phyloP scores from a whole-genome alignment of 37 sponge, comb jelly and placozoan genomes.

The Dysidea cf. avara region DNA sequence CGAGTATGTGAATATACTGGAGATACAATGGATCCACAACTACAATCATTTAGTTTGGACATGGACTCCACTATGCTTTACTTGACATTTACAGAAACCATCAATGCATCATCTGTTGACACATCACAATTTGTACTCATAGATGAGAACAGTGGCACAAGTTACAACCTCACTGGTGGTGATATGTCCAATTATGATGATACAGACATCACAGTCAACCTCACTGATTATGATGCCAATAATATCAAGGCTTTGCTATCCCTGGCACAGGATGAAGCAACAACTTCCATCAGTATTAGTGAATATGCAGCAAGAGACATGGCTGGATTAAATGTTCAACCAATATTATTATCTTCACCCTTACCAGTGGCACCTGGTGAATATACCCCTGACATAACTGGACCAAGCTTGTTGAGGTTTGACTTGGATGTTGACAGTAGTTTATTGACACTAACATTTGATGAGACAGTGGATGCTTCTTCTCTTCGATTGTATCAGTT shows the following conservation, averaged over 20 bases:
- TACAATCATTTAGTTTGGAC: constrained; percentile 55
- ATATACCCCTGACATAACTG: constrained; percentile 56
- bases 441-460: constrained; percentile 69
- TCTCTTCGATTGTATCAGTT: constrained; percentile 49
- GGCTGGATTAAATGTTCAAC: constrained; percentile 40
- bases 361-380: constrained; percentile 1
- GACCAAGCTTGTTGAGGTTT: constrained; percentile 57
- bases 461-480: constrained; percentile 71
- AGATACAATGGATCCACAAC: constrained; percentile 58
- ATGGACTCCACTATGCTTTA: constrained; percentile 59
- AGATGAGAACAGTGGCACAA: constrained; percentile 1
- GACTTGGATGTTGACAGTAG: constrained; percentile 77
- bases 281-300: constrained; percentile 65
- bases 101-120: constrained; percentile 61
- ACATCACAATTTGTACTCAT: constrained; percentile 22
- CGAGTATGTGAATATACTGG: constrained; percentile 32
- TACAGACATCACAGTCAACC: constrained; percentile 38
- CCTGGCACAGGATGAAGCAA: constrained; percentile 40
- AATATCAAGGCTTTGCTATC: constrained; percentile 57
- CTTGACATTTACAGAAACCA: constrained; percentile 86
- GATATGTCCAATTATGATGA: constrained; percentile 27
- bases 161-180: constrained; percentile 58
- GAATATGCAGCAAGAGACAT: constrained; percentile 55
- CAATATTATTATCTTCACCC: constrained; percentile 34
- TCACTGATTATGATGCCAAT: constrained; percentile 69